These are phyloP conservation scores for Scaptodrosophila latifasciaeformis DNA, from an alignment of 2,888 invertebrate genomes.

Conservation along the genomic window DNA sequence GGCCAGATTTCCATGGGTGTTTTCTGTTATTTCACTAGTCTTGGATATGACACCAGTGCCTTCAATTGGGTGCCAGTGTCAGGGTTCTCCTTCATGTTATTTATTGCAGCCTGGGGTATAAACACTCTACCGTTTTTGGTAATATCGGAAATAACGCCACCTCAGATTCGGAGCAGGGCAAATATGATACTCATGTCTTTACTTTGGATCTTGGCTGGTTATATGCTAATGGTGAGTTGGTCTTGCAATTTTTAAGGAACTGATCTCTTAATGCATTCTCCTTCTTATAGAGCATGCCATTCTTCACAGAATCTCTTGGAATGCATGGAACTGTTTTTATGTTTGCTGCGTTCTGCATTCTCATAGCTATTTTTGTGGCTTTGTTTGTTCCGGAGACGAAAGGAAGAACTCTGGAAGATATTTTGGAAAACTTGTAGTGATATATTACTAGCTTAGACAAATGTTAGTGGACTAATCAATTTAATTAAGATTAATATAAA, in stretches of 20 bases:
- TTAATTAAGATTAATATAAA: no score
- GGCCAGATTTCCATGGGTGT: slow-evolving; percentile 64
- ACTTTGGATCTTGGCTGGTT: slow-evolving; percentile 52
- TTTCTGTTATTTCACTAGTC: slow-evolving; percentile 53
- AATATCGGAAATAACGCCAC: slow-evolving; percentile 68
- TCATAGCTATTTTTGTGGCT: slow-evolving; percentile 64
- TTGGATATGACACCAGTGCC: slow-evolving; percentile 45
- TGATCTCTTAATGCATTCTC: no score
- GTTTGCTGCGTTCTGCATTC: slow-evolving; percentile 60
- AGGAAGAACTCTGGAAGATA: slow-evolving; percentile 69
- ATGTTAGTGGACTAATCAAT: no score
- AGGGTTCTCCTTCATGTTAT: slow-evolving; percentile 72
- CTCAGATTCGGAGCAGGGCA: slow-evolving; percentile 62
- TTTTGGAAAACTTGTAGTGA: slow-evolving; percentile 58
- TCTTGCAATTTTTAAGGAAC: no score
- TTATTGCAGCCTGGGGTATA: slow-evolving; percentile 69
- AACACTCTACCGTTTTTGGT: slow-evolving; percentile 72
- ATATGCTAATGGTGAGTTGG: slow-evolving; percentile 55
- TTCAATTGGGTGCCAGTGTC: slow-evolving; percentile 71
- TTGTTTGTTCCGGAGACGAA: slow-evolving; percentile 72
- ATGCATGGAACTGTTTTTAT: slow-evolving; percentile 70
- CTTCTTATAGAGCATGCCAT: slow-evolving; percentile 38
- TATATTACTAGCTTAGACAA: no score
- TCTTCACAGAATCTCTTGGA: slow-evolving; percentile 52
- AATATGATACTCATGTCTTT: slow-evolving; percentile 55